Percentiles rank a stretch among this genome's conserved stretches.
Evolutionary conservation across 2,797 vertebrate species (phyloP).

Genomic region (Phalloptychus januarius): DNA sequence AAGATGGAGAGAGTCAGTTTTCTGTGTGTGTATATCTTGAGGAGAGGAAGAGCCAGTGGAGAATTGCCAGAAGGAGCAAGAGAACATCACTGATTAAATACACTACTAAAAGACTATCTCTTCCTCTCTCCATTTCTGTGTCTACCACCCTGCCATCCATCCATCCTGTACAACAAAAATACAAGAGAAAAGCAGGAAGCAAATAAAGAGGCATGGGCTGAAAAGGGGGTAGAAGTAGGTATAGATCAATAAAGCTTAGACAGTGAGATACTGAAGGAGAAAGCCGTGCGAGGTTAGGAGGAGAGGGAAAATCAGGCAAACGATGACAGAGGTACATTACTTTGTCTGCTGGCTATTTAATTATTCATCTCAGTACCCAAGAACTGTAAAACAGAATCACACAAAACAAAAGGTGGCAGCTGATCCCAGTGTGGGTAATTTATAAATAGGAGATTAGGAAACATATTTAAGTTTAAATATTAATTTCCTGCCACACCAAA

Average conservation of each 20-base stretch:
- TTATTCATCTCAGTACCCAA: conserved; percentile 52
- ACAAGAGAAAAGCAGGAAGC: conserved; percentile 36
- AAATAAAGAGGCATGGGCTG: conserved; percentile 47
- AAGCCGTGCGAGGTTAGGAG: background rate
- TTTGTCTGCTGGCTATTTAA: conserved; percentile 49
- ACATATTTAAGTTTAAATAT: conserved; percentile 36
- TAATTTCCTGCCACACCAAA: conserved; percentile 35
- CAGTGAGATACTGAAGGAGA: conserved; percentile 32
- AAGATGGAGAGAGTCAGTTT: conserved; percentile 1
- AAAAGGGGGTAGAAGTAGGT: conserved; percentile 19
- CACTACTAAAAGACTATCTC: conserved; percentile 63
- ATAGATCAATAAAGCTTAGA: conserved; percentile 44
- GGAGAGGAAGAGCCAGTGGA: conserved; percentile 47
- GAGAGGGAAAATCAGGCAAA: conserved; percentile 21
- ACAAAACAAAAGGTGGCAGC: conserved; percentile 8
- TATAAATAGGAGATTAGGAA: conserved; percentile 47
- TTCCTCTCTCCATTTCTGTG: conserved; percentile 51
- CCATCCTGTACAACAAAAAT: conserved; percentile 38
- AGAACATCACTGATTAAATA: conserved; percentile 69
- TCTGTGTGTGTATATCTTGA: conserved; percentile 17
- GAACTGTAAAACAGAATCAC: conserved; percentile 23
- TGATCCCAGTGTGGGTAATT: conserved; percentile 13
- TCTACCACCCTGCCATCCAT: conserved; percentile 48
- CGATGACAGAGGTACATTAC: conserved; percentile 35
- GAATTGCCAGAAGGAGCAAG: conserved; percentile 54